These are phyloP conservation scores for Cyclura pinguis DNA, from an alignment of 2,797 vertebrate species.

Conservation along the genomic window DNA sequence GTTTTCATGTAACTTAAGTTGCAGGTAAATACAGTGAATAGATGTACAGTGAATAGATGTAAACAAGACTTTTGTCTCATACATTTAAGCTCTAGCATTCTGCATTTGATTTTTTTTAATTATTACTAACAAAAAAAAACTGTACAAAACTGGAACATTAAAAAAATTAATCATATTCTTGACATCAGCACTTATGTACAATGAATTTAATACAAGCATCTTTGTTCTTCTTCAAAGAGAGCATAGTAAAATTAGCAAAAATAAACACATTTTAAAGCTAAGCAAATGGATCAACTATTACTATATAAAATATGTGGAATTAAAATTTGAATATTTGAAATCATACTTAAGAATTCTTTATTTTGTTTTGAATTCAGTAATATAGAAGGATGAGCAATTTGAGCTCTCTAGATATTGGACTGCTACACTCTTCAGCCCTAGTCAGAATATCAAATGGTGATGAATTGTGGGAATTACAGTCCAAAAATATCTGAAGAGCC, in stretches of 20 bases:
- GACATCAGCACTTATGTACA: background rate
- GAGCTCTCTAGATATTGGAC: background rate
- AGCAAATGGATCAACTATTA: background rate
- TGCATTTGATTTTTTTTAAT: background rate
- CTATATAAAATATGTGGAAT: background rate
- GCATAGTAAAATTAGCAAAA: background rate
- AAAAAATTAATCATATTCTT: slow-evolving; percentile 12
- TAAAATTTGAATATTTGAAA: background rate
- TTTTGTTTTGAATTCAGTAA: background rate
- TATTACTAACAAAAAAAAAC: background rate
- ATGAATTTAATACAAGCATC: background rate
- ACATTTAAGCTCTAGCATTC: slow-evolving; percentile 25
- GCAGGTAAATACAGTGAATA: background rate
- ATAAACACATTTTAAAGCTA: background rate
- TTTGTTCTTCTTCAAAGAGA: slow-evolving; percentile 10
- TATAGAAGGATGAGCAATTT: background rate
- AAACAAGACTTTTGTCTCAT: background rate
- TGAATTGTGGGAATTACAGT: background rate
- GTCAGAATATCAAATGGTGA: background rate
- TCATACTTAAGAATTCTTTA: slow-evolving; percentile 10
- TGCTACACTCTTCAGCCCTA: too few relatives aligned
- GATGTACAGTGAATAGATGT: background rate
- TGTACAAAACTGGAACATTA: background rate
- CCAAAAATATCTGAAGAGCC: background rate
- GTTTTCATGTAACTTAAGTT: background rate